phyloP scores from a whole-genome alignment of 2,888 invertebrate species.

The Zelleria hepariella region DNA sequence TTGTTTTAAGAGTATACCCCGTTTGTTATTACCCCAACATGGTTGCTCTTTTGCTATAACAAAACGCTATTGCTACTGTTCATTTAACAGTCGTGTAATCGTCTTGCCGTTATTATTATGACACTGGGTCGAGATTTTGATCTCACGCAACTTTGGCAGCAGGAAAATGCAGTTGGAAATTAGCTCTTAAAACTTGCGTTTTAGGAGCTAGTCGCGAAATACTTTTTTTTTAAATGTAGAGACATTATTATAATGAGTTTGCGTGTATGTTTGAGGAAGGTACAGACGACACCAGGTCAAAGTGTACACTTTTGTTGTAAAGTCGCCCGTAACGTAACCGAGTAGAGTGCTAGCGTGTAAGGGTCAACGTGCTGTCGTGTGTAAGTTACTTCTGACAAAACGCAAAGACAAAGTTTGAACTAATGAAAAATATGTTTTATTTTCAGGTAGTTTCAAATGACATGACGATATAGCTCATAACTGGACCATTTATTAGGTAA shows the following conservation, averaged over 20 bases:
- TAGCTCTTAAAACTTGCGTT: not conserved
- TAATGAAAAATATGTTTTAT: not conserved
- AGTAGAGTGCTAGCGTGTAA: too few species aligned
- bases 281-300: not conserved
- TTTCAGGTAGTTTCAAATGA: not conserved
- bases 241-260: not conserved
- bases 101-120: conserved; percentile 9
- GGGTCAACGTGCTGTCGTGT: too few species aligned
- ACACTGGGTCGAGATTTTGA: not conserved
- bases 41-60: conserved; percentile 39
- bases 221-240: not conserved
- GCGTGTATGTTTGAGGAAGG: not conserved
- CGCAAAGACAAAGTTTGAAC: not conserved
- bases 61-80: conserved; percentile 39
- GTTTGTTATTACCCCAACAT: conserved; percentile 20
- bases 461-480: not conserved
- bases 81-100: conserved; percentile 35
- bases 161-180: not conserved
- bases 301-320: too few species aligned
- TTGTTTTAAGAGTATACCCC: not conserved
- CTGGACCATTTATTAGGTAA: not conserved
- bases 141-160: not conserved
- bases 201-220: not conserved
- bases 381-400: not conserved
- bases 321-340: too few species aligned